Conservation (phyloP, 2,113 vertebrate species). For the Rynchops niger region DNA sequence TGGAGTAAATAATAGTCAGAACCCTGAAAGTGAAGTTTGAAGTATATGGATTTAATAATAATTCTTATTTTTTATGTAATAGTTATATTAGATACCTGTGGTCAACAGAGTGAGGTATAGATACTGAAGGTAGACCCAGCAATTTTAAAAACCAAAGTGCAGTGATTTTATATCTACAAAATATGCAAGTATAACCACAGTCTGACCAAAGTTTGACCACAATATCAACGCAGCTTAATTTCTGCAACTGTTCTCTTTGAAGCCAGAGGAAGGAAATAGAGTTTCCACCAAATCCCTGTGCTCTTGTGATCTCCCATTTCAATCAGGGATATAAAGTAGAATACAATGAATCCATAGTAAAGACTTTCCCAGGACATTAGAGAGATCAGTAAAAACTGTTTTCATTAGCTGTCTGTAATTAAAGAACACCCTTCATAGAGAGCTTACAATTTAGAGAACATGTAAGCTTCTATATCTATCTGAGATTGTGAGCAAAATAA, state of each 20-base stretch:
- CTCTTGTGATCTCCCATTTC: constrained; percentile 58
- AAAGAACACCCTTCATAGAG: constrained; percentile 68
- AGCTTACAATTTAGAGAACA: constrained; percentile 67
- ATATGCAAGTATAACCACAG: background rate
- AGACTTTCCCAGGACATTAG: constrained; percentile 57
- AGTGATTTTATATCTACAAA: background rate
- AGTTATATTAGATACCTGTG: background rate
- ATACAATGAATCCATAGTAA: constrained; percentile 55
- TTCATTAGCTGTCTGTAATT: constrained; percentile 73
- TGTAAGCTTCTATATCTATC: constrained; percentile 50
- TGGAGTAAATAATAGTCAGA: constrained; percentile 14
- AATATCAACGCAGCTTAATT: constrained; percentile 20
- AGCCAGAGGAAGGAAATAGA: constrained; percentile 25
- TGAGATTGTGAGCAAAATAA: constrained; percentile 49
- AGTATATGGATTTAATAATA: background rate
- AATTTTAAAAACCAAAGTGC: background rate
- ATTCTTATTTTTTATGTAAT: background rate
- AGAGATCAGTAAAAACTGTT: constrained; percentile 63
- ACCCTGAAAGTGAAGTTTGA: background rate
- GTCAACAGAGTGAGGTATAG: background rate
- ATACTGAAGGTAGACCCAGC: background rate
- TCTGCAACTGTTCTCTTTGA: constrained; percentile 52
- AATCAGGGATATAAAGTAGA: constrained; percentile 59
- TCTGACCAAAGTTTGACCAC: constrained; percentile 40
- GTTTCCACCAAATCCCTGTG: constrained; percentile 54